Evolutionary conservation across 1,140 invertebrate species (phyloP), one percentile per base, ranked within the genome.

Genomic region (Glossosoma conforme): DNA sequence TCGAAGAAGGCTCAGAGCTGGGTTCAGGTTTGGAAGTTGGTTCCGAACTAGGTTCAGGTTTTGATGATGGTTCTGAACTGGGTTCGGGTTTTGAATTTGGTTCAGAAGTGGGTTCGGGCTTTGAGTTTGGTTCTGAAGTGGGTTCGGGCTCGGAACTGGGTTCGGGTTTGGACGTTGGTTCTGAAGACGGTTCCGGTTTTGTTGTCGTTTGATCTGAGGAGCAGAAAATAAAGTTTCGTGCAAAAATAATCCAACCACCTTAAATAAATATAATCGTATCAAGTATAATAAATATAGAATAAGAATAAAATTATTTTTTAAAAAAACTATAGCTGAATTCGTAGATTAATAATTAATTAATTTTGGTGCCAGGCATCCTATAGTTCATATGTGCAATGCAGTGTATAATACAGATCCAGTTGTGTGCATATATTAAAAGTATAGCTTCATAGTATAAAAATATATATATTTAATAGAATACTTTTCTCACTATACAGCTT

Each of bases 21-120:
- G 70, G 60, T 45, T 66, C 60, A 1, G 75, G 66, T 65, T 75
- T 66, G 45, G 70, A 64, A 61, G 61, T 61, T 5, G 64, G 60
- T 47, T 68, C 69, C 63, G 61, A 70, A 60, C 60, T 70, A 62
- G 58, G 60, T 65, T 60, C 60, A 0, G 70, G 65, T 62, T 70
- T 68, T 4, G 69, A 55, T 56, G 58, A 59, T 0, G 69, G 62
- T 56, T 64, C 63, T 1, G 72, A 60, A 55, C 72, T 66, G 11
- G 76, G 65, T 22, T 37, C 35, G 6, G 54, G 54, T 50, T 49
- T 28, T 1, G 42, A 44, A 30, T 65, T 67, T 43, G 61, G 56
- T 48, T 67, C 68, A 45, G 57, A 54, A 59, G 61, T 64, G 28
- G 65, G 61, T 49, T 61, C 60, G 28, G 65, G 56, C 60, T 67